A percentile compares a stretch with the other conserved stretches of the same genome.
phyloP scores from a whole-genome alignment of 2,797 vertebrate species.

The Clarias pachynema region DNA sequence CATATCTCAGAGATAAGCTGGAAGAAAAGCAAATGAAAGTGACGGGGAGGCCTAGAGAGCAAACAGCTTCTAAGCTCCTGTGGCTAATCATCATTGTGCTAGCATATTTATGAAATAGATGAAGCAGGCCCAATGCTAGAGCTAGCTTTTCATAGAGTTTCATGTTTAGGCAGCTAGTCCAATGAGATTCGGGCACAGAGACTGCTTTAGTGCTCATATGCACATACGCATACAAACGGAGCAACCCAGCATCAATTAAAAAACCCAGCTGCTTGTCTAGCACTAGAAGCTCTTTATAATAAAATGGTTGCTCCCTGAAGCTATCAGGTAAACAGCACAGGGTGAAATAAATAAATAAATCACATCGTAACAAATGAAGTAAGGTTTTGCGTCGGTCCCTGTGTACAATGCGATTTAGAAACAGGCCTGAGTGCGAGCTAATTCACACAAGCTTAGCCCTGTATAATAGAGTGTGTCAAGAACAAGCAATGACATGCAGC shows the following conservation, averaged over 20 bases:
- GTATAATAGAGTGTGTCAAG: constrained; percentile 51
- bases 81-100: constrained; percentile 50
- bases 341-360: constrained; percentile 22
- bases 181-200: constrained; percentile 18
- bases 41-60: constrained; percentile 49
- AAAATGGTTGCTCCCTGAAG: constrained; percentile 37
- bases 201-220: constrained; percentile 26
- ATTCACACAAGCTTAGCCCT: constrained; percentile 52
- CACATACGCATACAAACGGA: constrained; percentile 17
- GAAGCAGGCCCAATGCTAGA: constrained; percentile 29
- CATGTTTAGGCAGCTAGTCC: constrained; percentile 27
- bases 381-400: constrained; percentile 36
- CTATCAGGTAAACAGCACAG: constrained; percentile 47
- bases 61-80: constrained; percentile 53
- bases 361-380: constrained; percentile 33
- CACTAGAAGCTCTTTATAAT: constrained; percentile 42
- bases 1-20: constrained; percentile 50
- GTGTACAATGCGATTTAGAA: constrained; percentile 36
- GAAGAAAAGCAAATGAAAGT: constrained; percentile 55
- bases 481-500: constrained; percentile 42
- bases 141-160: not conserved
- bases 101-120: constrained; percentile 53
- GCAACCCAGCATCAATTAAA: constrained; percentile 51
- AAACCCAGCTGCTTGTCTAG: constrained; percentile 44
- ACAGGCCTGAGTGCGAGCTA: constrained; percentile 40